phyloP scores from a whole-genome alignment of 2,113 vertebrate genomes.

The Onychostruthus taczanowskii region DNA sequence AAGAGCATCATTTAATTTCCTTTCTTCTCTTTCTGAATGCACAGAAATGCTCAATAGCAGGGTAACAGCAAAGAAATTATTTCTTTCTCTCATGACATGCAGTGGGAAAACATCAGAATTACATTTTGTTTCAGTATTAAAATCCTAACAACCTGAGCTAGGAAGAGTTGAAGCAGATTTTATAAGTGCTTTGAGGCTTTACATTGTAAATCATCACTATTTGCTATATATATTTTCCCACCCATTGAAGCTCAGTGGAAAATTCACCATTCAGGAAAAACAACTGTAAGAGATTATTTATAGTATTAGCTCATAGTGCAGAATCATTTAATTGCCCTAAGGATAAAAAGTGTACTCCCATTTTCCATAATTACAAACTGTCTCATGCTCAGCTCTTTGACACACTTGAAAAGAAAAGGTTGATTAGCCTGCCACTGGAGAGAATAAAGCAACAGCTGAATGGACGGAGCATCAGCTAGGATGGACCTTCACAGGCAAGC shows the following conservation, averaged over 20 bases:
- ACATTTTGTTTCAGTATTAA: neutral
- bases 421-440: conserved; percentile 3
- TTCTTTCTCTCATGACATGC: neutral
- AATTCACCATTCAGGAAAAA: conserved; percentile 15
- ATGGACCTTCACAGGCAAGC: neutral
- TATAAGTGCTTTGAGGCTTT: neutral
- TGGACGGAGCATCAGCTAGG: neutral
- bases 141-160: neutral
- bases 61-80: neutral
- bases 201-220: neutral
- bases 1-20: neutral
- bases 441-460: conserved; percentile 19
- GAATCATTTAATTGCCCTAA: conserved; percentile 12
- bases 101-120: neutral
- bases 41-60: neutral
- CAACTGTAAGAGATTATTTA: neutral
- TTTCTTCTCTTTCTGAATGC: neutral
- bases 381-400: neutral
- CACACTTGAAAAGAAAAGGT: conserved; percentile 26
- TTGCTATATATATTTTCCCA: neutral
- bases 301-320: neutral
- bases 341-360: neutral
- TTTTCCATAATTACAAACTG: conserved; percentile 40
- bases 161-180: neutral
- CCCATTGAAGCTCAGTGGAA: neutral